Evolutionary conservation across 2,113 vertebrate species (phyloP).

Genomic region (Apeltes quadracus): DNA sequence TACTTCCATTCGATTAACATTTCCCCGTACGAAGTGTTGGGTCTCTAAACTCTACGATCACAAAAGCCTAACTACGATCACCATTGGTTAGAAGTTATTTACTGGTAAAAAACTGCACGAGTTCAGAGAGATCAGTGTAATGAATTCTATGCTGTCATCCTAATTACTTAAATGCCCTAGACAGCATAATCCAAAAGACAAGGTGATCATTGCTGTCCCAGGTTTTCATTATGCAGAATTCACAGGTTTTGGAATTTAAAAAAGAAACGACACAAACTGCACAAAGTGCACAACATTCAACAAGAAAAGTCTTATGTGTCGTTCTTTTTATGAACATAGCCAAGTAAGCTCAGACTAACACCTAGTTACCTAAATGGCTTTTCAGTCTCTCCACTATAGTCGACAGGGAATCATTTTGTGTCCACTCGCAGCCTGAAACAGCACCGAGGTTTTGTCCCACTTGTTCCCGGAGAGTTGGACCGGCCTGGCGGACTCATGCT

Average conservation of each 20-base stretch:
- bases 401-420: conserved; percentile 54
- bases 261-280: conserved; percentile 65
- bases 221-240: conserved; percentile 48
- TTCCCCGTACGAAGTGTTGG: neutral
- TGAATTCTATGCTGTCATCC: conserved; percentile 38
- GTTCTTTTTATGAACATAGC: conserved; percentile 11
- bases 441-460: conserved; percentile 51
- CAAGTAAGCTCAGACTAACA: conserved; percentile 33
- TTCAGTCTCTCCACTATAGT: conserved; percentile 19
- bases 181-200: conserved; percentile 35
- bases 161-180: conserved; percentile 69
- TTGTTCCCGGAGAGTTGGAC: conserved; percentile 60
- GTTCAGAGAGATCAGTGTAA: conserved; percentile 49
- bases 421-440: conserved; percentile 55
- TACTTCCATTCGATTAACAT: conserved; percentile 19
- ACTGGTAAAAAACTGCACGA: conserved; percentile 53
- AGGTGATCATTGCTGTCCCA: conserved; percentile 42
- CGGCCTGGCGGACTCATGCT: conserved; percentile 84
- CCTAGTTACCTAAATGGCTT: conserved; percentile 17
- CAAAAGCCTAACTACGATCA: conserved; percentile 9
- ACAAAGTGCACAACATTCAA: conserved; percentile 69
- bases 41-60: neutral
- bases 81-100: conserved; percentile 20
- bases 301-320: conserved; percentile 36
- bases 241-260: conserved; percentile 67